A percentile compares a stretch with the other conserved stretches of the same genome.
phyloP scores from a whole-genome alignment of 2,888 invertebrate genomes.

The Thereva unica region DNA sequence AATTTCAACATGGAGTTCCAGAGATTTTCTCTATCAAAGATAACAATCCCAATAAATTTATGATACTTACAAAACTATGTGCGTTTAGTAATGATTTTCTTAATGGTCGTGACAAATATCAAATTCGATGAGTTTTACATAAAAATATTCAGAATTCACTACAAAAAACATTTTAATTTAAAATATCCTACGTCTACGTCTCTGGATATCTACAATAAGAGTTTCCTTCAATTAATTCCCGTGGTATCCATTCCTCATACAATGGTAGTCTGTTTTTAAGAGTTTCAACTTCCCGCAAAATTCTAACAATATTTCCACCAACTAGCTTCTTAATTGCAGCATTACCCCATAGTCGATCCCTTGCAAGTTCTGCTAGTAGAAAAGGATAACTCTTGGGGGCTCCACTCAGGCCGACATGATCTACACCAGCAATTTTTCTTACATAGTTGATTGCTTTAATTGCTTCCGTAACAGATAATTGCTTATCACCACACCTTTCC shows the following conservation, averaged over 20 bases:
- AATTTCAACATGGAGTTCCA: too few species aligned
- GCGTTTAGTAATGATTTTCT: too few species aligned
- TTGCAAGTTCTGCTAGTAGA: constrained; percentile 65
- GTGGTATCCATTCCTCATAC: constrained; percentile 62
- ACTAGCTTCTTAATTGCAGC: constrained; percentile 65
- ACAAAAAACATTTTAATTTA: not conserved
- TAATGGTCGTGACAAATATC: too few species aligned
- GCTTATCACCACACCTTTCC: constrained; percentile 59
- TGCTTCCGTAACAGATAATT: constrained; percentile 55
- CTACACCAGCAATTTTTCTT: constrained; percentile 66
- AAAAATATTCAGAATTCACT: too few species aligned
- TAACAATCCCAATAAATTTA: too few species aligned
- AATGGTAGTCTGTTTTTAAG: constrained; percentile 59
- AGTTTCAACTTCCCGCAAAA: constrained; percentile 61
- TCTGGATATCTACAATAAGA: constrained; percentile 63
- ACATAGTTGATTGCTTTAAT: constrained; percentile 69
- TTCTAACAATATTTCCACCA: constrained; percentile 64
- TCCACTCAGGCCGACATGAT: constrained; percentile 67
- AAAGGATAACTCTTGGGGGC: constrained; percentile 62
- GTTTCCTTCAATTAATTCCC: constrained; percentile 61
- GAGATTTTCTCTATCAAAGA: too few species aligned
- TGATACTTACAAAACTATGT: too few species aligned
- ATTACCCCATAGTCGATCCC: constrained; percentile 64
- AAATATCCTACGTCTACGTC: constrained; percentile 48
- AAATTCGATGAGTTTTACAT: too few species aligned